phyloP scores from a whole-genome alignment of 2,888 invertebrate genomes.

The Polietes domitor region DNA sequence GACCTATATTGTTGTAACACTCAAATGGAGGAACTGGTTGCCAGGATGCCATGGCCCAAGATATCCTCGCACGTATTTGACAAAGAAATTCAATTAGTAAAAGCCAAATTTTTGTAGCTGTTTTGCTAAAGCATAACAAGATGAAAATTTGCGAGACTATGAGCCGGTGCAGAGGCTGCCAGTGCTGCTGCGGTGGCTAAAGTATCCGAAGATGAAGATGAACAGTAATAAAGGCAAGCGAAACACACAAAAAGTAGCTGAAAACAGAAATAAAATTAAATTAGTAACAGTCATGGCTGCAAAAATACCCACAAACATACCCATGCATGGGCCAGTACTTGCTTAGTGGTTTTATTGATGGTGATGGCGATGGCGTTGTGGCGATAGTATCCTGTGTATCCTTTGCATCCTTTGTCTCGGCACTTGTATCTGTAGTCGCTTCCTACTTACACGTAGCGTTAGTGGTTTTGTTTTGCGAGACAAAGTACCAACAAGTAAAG shows the following conservation, averaged over 20 bases:
- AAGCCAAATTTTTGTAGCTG: constrained; percentile 46
- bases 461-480: constrained; percentile 6
- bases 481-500: constrained; percentile 32
- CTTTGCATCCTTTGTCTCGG: too few species aligned
- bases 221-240: too few species aligned
- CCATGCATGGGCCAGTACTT: too few species aligned
- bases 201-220: constrained; percentile 9
- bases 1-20: constrained; percentile 1
- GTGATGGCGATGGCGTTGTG: too few species aligned
- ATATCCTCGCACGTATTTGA: constrained; percentile 66
- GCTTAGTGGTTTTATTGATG: too few species aligned
- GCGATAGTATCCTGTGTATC: too few species aligned
- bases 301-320: too few species aligned
- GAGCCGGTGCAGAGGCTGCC: neutral
- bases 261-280: constrained; percentile 56
- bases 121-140: constrained; percentile 44
- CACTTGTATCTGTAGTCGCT: too few species aligned
- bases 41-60: constrained; percentile 31
- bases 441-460: neutral
- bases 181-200: neutral
- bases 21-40: neutral
- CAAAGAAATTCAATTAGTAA: constrained; percentile 67
- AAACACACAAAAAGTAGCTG: constrained; percentile 14
- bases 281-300: constrained; percentile 63
- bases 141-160: constrained; percentile 54